A percentile compares a stretch with the other conserved stretches of the same genome.
Conservation (phyloP, 2,113 vertebrate genomes). For the Hippopotamus amphibius region DNA sequence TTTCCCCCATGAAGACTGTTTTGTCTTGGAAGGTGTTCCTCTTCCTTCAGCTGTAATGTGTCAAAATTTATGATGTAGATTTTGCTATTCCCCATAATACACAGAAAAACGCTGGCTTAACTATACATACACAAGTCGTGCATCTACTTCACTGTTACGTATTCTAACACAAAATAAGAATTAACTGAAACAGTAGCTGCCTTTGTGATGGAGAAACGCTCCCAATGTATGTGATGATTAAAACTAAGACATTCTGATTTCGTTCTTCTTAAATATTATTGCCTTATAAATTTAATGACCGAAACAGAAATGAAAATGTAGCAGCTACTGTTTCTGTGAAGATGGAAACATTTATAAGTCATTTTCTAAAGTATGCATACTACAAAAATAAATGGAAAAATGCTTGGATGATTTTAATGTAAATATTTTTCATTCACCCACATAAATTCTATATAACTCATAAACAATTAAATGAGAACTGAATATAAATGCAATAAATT, state of each 20-base stretch:
- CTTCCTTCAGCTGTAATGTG: conserved; percentile 99
- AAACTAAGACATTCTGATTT: conserved; percentile 63
- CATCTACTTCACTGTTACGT: conserved; percentile 86
- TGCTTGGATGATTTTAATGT: conserved; percentile 74
- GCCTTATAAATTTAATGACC: conserved; percentile 57
- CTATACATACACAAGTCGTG: conserved; percentile 89
- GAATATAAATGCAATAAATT: conserved; percentile 76
- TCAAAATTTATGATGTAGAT: conserved; percentile 99
- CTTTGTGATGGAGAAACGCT: conserved; percentile 66
- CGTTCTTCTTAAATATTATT: conserved; percentile 60
- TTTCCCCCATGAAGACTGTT: conserved; percentile 88
- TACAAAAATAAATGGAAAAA: conserved; percentile 82
- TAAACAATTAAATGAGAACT: conserved; percentile 83
- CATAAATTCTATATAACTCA: conserved; percentile 77
- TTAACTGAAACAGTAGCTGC: conserved; percentile 85
- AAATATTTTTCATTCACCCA: conserved; percentile 83
- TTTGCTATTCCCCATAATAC: conserved; percentile 96
- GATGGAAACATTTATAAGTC: conserved; percentile 78
- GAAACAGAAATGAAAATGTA: conserved; percentile 63
- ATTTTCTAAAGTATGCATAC: conserved; percentile 81
- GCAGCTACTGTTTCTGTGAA: conserved; percentile 86
- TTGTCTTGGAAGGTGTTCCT: conserved; percentile 92
- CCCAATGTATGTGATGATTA: conserved; percentile 61
- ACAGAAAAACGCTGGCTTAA: conserved; percentile 90
- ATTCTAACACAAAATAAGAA: conserved; percentile 84